These are phyloP conservation scores for Dilophus febrilis DNA, from an alignment of 2,888 invertebrate species.

Conservation along the genomic window DNA sequence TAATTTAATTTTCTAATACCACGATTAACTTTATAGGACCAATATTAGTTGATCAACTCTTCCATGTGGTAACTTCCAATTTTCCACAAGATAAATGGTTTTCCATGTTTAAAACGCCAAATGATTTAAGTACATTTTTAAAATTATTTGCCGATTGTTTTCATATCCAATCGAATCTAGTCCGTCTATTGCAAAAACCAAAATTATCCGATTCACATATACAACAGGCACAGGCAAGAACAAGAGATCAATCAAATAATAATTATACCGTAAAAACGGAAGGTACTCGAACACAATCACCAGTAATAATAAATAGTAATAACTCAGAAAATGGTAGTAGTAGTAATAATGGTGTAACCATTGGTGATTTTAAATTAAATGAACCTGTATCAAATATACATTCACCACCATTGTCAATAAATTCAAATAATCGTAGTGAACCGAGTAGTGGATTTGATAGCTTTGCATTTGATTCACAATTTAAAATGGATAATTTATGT, in stretches of 20 bases:
- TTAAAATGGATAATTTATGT: conserved; percentile 29
- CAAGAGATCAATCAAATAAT: conserved; percentile 26
- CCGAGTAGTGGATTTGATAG: conserved; percentile 29
- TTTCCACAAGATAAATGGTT: conserved; percentile 65
- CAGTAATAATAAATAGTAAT: conserved; percentile 11
- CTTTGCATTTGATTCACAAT: conserved; percentile 22
- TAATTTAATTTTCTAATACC: background rate
- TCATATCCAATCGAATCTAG: conserved; percentile 83
- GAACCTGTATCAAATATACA: conserved; percentile 26
- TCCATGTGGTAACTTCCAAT: conserved; percentile 59
- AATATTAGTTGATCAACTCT: conserved; percentile 71
- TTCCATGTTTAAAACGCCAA: conserved; percentile 77
- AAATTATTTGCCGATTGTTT: conserved; percentile 89
- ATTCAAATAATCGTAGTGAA: conserved; percentile 17
- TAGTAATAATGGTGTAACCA: conserved; percentile 6
- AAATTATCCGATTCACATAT: conserved; percentile 42
- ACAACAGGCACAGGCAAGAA: conserved; percentile 27
- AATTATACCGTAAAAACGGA: conserved; percentile 19
- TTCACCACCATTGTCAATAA: conserved; percentile 7
- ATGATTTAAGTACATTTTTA: conserved; percentile 77
- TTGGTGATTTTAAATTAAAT: conserved; percentile 26
- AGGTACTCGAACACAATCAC: conserved; percentile 4
- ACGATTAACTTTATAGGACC: conserved; percentile 34
- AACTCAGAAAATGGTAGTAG: conserved; percentile 14
- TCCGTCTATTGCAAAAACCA: conserved; percentile 62